A percentile compares a stretch with the other conserved stretches of the same genome.
Conservation (phyloP, 1,140 invertebrate genomes). For the Lithobius niger region DNA sequence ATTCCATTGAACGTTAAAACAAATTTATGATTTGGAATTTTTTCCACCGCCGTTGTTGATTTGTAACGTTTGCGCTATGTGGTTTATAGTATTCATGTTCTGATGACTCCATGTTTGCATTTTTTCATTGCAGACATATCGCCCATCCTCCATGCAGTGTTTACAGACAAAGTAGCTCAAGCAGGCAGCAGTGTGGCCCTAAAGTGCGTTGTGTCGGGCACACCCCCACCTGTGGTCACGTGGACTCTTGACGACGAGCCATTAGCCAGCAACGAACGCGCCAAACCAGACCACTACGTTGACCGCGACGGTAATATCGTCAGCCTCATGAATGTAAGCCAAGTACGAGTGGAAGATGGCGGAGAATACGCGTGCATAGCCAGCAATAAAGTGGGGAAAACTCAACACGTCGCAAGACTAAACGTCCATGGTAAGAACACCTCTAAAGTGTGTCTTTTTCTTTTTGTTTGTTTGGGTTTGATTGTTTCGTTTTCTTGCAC, state of each 20-base stretch:
- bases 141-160: background rate
- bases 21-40: too few relatives aligned
- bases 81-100: too few relatives aligned
- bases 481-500: too few relatives aligned
- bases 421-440: constrained; percentile 27
- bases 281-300: constrained; percentile 42
- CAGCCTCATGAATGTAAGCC: constrained; percentile 42
- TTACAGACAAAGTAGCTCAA: constrained; percentile 5
- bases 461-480: too few relatives aligned
- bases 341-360: constrained; percentile 61
- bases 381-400: constrained; percentile 25
- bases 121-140: constrained; percentile 1
- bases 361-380: constrained; percentile 72
- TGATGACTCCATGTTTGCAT: too few relatives aligned
- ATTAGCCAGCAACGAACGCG: constrained; percentile 37
- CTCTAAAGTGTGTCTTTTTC: too few relatives aligned
- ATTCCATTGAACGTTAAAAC: too few relatives aligned
- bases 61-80: too few relatives aligned
- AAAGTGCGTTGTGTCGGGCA: constrained; percentile 17
- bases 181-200: constrained; percentile 15
- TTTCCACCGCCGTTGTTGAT: too few relatives aligned
- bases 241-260: constrained; percentile 18
- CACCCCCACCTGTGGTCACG: constrained; percentile 15
- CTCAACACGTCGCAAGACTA: constrained; percentile 28
- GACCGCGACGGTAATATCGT: constrained; percentile 77